Percentiles rank a stretch among this genome's conserved stretches.
phyloP scores from a whole-genome alignment of 2,797 vertebrate genomes.

The Falco cherrug region DNA sequence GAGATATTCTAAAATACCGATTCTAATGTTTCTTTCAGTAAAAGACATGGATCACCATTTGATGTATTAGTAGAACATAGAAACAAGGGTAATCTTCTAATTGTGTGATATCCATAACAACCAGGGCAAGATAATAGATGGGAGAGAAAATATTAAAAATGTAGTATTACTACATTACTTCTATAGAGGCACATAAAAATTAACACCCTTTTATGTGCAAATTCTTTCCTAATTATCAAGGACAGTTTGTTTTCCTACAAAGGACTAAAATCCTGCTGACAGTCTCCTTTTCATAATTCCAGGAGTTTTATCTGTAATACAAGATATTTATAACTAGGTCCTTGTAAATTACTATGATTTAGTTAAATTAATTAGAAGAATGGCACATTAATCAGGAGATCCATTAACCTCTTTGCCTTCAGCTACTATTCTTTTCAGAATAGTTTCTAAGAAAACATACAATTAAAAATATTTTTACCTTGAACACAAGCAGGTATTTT shows the following conservation, averaged over 20 bases:
- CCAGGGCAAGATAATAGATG: background rate
- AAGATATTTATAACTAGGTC: background rate
- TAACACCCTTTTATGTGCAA: background rate
- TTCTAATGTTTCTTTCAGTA: background rate
- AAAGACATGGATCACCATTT: background rate
- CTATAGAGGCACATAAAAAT: background rate
- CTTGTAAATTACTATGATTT: background rate
- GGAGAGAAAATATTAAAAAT: background rate
- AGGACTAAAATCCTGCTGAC: background rate
- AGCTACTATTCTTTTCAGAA: background rate
- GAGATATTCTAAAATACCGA: background rate
- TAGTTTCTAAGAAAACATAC: background rate
- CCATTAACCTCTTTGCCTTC: background rate
- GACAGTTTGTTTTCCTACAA: background rate
- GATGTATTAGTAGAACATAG: background rate
- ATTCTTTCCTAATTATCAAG: background rate
- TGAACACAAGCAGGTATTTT: background rate
- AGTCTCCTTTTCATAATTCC: background rate
- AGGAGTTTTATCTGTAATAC: background rate
- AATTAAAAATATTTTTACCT: background rate
- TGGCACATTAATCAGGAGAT: background rate
- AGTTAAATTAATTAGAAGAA: background rate
- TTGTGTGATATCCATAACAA: background rate
- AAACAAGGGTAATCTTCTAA: background rate
- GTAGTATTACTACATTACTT: background rate